Evolutionary conservation across 1,140 invertebrate genomes (phyloP), one percentile per base, ranked within the genome.

Genomic region (Megathymus violae): DNA sequence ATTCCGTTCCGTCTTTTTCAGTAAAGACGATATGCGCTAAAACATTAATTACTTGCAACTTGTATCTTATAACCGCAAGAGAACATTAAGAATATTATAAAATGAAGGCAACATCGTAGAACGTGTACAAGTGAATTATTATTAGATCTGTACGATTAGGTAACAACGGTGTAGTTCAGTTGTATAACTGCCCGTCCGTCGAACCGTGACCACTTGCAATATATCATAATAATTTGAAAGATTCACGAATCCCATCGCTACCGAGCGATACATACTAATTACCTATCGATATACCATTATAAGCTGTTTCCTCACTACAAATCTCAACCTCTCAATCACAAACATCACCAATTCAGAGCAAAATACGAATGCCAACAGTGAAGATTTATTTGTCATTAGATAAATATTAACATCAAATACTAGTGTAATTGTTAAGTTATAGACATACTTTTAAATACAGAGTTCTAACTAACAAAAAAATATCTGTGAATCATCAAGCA

Each of bases 91-190:
- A 74, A 78, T 69, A 63, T n/a, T n/a, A n/a, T 73, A 69, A 80
- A 81, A 74, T 75, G 81, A 86, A 86, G 83, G 81, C 83, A 86
- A 82, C 76, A 81, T 65, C 73, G 27, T 64, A 59, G 47, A 67
- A 48, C 60, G 65, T 59, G 62, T 62, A 67, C 68, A 56, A 66
- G 48, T 60, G 61, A 64, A 64, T 52, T 68, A 69, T 76, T 69
- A 69, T 72, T 62, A 74, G 61, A 78, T 25, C 44, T 58, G 61
- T 51, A 73, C n/a, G 14, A 48, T 43, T 14, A 31, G 51, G 14
- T 16, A 19, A 13, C n/a, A 52, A n/a, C n/a, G n/a, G n/a, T n/a
- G n/a, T n/a, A n/a, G n/a, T n/a, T n/a, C n/a, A n/a, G n/a, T n/a
- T n/a, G n/a, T 9, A 22, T 3, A 22, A 22, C 19, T 22, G 5